Conservation (phyloP, 2,888 invertebrate species). For the Zhuqinia jingwanae region DNA sequence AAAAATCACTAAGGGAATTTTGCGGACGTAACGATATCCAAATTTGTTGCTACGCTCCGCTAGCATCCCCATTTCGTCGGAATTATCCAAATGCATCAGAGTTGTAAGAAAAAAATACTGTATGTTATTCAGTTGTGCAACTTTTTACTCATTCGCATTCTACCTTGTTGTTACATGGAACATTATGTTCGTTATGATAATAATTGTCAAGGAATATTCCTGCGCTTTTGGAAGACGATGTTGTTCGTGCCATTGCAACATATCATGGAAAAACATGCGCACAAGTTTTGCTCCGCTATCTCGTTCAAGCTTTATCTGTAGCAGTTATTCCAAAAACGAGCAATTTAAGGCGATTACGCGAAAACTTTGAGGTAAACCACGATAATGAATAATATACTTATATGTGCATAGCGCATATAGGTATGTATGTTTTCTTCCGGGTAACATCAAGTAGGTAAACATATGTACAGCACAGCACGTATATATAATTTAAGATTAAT, state of each 20-base stretch:
- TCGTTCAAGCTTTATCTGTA: slow-evolving; percentile 86
- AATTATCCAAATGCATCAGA: slow-evolving; percentile 57
- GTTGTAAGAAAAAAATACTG: slow-evolving; percentile 28
- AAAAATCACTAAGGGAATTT: slow-evolving; percentile 84
- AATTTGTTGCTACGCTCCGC: slow-evolving; percentile 89
- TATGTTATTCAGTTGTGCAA: no score
- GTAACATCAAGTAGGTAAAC: no score
- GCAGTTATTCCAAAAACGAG: slow-evolving; percentile 92
- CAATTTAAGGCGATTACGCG: slow-evolving; percentile 86
- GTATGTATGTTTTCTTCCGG: not conserved
- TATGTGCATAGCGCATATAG: not conserved
- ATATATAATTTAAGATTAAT: no score
- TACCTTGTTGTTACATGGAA: no score
- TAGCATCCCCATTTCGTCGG: slow-evolving; percentile 87
- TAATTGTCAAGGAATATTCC: slow-evolving; percentile 57
- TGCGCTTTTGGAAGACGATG: slow-evolving; percentile 79
- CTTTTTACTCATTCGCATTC: no score
- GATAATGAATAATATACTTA: not conserved
- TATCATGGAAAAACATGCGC: slow-evolving; percentile 87
- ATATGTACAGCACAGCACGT: no score
- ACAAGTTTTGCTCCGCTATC: slow-evolving; percentile 88
- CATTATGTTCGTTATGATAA: not conserved
- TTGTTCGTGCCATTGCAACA: slow-evolving; percentile 80
- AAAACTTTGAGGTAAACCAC: slow-evolving; percentile 86
- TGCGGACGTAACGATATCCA: slow-evolving; percentile 86